Percentiles rank a stretch among this genome's conserved stretches.
Evolutionary conservation across 2,888 invertebrate species (phyloP).

Genomic region (Anodontia alba): DNA sequence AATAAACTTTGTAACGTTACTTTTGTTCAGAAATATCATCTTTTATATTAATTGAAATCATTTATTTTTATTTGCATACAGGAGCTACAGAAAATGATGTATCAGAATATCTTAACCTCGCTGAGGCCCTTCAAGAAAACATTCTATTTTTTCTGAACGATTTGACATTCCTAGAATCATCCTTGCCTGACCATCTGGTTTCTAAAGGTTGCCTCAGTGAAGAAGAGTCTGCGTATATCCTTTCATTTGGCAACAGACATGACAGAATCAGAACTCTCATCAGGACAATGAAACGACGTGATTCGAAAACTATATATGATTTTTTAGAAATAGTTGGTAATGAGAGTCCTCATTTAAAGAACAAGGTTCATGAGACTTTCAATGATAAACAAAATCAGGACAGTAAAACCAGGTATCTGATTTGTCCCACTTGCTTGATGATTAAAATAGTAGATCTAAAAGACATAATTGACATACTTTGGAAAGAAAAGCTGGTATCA

Average conservation of each 20-base stretch:
- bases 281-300: constrained; percentile 28
- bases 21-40: no score
- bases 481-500: constrained; percentile 20
- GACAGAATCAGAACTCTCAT: constrained; percentile 25
- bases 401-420: constrained; percentile 7
- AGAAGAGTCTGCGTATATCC: neutral
- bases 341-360: constrained; percentile 22
- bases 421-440: constrained; percentile 38
- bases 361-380: constrained; percentile 18
- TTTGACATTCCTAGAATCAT: neutral
- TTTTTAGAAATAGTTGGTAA: constrained; percentile 36
- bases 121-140: constrained; percentile 8
- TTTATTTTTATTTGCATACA: no score
- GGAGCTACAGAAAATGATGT: neutral
- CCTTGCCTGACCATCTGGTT: neutral
- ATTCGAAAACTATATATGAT: constrained; percentile 14
- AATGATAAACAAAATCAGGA: constrained; percentile 24
- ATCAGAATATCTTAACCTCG: constrained; percentile 1
- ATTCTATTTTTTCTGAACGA: neutral
- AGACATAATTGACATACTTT: constrained; percentile 35
- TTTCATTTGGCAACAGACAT: neutral
- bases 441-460: constrained; percentile 35
- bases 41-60: no score
- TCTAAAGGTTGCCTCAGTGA: neutral
- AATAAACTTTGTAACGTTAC: no score